Percentiles rank a stretch among this genome's conserved stretches.
Conservation (phyloP, 2,888 invertebrate genomes). For the Eupelmus urozonus region DNA sequence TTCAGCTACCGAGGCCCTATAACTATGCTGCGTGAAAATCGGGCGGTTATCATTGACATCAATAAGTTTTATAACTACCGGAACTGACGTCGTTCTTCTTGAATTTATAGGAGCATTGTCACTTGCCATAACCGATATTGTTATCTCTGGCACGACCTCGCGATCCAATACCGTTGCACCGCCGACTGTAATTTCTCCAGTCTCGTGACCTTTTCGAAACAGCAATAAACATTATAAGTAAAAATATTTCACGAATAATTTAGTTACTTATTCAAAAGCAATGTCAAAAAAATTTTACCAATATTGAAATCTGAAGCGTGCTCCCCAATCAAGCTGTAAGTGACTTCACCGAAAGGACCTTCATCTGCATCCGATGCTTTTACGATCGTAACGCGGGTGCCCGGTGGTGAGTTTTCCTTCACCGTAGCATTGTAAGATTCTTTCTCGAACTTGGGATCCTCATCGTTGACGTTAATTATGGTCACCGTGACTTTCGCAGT, state of each 20-base stretch:
- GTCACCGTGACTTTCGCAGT: slow-evolving; percentile 87
- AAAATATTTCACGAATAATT: neutral
- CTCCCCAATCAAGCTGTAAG: slow-evolving; percentile 88
- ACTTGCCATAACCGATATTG: slow-evolving; percentile 87
- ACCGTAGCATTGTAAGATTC: slow-evolving; percentile 85
- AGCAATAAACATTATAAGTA: neutral
- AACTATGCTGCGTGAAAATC: slow-evolving; percentile 86
- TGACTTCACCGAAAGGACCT: slow-evolving; percentile 86
- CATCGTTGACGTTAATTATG: slow-evolving; percentile 91
- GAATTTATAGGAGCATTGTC: slow-evolving; percentile 87
- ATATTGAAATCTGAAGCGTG: slow-evolving; percentile 86
- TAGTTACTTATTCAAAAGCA: slow-evolving; percentile 3
- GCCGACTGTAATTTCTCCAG: slow-evolving; percentile 88
- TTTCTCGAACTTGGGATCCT: slow-evolving; percentile 87
- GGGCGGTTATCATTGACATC: slow-evolving; percentile 96
- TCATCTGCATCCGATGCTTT: slow-evolving; percentile 88
- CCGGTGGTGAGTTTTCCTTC: slow-evolving; percentile 86
- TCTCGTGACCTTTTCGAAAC: slow-evolving; percentile 76
- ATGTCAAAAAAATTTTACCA: slow-evolving; percentile 72
- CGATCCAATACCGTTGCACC: slow-evolving; percentile 87
- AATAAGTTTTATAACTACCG: slow-evolving; percentile 86
- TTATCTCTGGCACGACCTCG: slow-evolving; percentile 84
- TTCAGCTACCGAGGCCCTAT: slow-evolving; percentile 90
- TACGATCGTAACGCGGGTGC: slow-evolving; percentile 86
- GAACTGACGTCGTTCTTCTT: slow-evolving; percentile 86